Base-by-base conservation (phyloP, 2,888 invertebrate genomes). In the Cephonodes hylas region DNA sequence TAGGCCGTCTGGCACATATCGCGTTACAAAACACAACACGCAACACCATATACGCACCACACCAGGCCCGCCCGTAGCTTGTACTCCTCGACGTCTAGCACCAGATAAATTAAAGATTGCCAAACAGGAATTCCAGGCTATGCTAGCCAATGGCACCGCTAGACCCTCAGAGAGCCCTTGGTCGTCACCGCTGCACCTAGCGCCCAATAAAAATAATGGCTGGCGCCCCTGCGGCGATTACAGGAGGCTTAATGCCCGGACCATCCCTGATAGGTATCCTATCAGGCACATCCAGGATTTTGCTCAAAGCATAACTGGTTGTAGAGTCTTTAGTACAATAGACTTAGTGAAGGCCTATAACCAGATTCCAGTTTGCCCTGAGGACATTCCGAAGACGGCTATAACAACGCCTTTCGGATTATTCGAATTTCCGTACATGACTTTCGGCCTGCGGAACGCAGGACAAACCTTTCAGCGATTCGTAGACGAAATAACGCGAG, bases 401-500 rank as follows among this genome's bases (percentile, higher is more conserved):
- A 31, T 31, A 6, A 31, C 31, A 6, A 31, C 31, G 6, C 31
- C 31, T 1, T 31, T 31, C 31, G 31, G 31, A 5, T 8, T 31
- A 31, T 31, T 31, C 31, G 31, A 31, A 31, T 31, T 31, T 5
- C 31, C 31, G 31, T 6, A 8, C 7, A 31, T 31, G 31, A 31
- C 31, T 8, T 31, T 31, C 31, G 31, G 31, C 6, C 31, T 31
- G 1, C 31, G 31, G 1, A 31, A 31, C 8, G 31, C 31, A n/a
- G 83, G 76, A 0, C 84, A 86, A 60, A 81, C 83, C 0, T 77
- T 88, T 62, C 84, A 85, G 61, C 71, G 81, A 2, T 84, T 84
- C 42, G 77, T 87, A 10, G 78, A 84, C 48, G n/a, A n/a, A n/a
- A n/a, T n/a, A n/a, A n/a, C n/a, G n/a, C n/a, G n/a, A n/a, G n/a